These are phyloP conservation scores for Chouioia cunea DNA, from an alignment of 2,888 invertebrate species.

Conservation along the genomic window DNA sequence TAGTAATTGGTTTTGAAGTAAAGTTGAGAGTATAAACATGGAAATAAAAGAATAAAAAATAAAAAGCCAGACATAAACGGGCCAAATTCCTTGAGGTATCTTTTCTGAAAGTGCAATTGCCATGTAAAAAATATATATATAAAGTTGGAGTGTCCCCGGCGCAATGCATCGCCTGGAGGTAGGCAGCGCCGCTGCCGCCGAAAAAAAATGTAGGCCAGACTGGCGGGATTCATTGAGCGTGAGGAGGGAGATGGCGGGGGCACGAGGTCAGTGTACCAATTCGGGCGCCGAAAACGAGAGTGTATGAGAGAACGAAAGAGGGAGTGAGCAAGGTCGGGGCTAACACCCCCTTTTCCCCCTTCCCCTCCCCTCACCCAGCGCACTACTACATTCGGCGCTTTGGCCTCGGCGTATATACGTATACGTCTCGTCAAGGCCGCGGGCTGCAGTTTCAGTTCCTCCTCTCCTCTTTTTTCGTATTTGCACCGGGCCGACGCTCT, in stretches of 20 bases:
- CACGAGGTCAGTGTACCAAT: constrained; percentile 44
- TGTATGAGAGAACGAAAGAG: constrained; percentile 17
- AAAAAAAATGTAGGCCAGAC: constrained; percentile 39
- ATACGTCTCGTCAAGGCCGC: constrained; percentile 2
- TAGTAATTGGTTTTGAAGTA: too few relatives aligned
- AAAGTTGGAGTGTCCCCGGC: background rate
- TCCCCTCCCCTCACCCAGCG: background rate
- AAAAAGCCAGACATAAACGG: too few relatives aligned
- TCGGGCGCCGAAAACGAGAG: constrained; percentile 45
- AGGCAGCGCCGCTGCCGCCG: background rate
- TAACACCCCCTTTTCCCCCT: constrained; percentile 4
- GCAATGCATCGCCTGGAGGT: background rate
- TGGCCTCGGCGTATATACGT: background rate
- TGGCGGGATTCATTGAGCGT: background rate
- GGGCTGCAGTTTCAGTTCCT: constrained; percentile 6
- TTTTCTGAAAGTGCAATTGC: background rate
- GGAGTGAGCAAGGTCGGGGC: constrained; percentile 41
- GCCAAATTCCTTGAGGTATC: background rate
- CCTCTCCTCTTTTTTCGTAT: background rate
- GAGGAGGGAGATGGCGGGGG: constrained; percentile 3
- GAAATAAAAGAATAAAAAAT: too few relatives aligned
- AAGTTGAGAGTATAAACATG: too few relatives aligned
- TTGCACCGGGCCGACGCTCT: background rate
- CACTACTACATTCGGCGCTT: constrained; percentile 33
- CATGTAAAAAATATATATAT: background rate